Evolutionary conservation across 2,113 vertebrate genomes (phyloP).

Genomic region (Oxyruncus cristatus): DNA sequence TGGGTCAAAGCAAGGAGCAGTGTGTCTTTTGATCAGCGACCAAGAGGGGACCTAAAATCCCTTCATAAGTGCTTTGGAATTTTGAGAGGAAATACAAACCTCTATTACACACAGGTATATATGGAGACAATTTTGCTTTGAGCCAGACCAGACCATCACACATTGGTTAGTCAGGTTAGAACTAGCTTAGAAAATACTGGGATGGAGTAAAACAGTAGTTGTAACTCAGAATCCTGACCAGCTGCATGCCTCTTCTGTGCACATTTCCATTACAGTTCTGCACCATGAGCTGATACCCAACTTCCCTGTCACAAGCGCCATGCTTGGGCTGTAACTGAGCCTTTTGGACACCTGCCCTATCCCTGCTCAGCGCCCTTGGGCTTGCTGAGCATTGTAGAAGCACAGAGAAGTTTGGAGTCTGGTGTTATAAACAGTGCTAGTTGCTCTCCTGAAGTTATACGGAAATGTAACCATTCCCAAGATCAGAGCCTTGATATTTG

Average conservation of each 20-base stretch:
- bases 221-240: neutral
- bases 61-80: neutral
- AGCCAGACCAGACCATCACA: neutral
- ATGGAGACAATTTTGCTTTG: neutral
- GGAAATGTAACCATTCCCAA: neutral
- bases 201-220: neutral
- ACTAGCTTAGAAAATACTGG: neutral
- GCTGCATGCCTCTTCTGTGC: neutral
- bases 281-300: accelerated
- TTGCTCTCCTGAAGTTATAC: neutral
- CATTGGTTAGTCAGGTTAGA: neutral
- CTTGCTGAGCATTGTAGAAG: neutral
- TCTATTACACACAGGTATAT: neutral
- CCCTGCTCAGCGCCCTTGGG: neutral
- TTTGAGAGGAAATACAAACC: neutral
- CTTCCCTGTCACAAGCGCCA: neutral
- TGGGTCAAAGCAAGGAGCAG: neutral
- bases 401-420: neutral
- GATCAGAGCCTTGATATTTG: neutral
- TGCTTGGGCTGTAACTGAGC: too few species aligned
- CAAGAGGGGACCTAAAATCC: neutral
- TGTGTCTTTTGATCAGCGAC: neutral
- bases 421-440: neutral
- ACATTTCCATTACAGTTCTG: accelerated
- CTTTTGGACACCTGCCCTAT: neutral